A percentile compares a stretch with the other conserved stretches of the same genome.
phyloP scores from a whole-genome alignment of 2,888 invertebrate genomes.

The Epirrhoe alternata region DNA sequence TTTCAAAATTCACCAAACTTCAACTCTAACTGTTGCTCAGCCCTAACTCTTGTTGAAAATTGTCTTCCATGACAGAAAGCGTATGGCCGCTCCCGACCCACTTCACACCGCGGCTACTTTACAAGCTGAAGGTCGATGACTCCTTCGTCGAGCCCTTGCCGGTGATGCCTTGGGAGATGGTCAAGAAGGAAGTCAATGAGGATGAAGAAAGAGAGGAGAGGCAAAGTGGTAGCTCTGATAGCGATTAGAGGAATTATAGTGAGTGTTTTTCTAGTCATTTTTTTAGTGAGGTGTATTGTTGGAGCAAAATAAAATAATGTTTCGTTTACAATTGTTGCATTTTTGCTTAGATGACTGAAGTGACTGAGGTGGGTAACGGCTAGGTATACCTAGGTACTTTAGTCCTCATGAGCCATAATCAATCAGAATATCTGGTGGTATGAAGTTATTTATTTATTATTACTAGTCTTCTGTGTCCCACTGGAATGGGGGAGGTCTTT shows the following conservation, averaged over 20 bases:
- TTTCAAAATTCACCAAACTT: no score
- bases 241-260: slow-evolving; percentile 54
- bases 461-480: no score
- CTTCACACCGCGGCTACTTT: slow-evolving; percentile 71
- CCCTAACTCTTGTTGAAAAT: background rate
- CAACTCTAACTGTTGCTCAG: no score
- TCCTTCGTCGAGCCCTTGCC: slow-evolving; percentile 78
- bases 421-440: no score
- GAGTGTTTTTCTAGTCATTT: slow-evolving; percentile 48
- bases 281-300: slow-evolving; percentile 23
- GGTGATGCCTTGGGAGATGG: slow-evolving; percentile 78
- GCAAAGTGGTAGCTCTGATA: slow-evolving; percentile 60
- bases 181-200: slow-evolving; percentile 61
- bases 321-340: background rate
- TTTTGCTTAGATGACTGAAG: background rate
- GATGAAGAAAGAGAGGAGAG: slow-evolving; percentile 61
- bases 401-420: no score
- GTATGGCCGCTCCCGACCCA: slow-evolving; percentile 78
- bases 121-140: slow-evolving; percentile 76
- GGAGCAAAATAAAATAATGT: slow-evolving; percentile 12
- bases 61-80: slow-evolving; percentile 49
- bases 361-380: no score
- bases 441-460: no score
- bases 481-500: no score
- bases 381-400: no score